A percentile compares a stretch with the other conserved stretches of the same genome.
Conservation (phyloP, 1,140 invertebrate species). For the Parapsyche elsis region DNA sequence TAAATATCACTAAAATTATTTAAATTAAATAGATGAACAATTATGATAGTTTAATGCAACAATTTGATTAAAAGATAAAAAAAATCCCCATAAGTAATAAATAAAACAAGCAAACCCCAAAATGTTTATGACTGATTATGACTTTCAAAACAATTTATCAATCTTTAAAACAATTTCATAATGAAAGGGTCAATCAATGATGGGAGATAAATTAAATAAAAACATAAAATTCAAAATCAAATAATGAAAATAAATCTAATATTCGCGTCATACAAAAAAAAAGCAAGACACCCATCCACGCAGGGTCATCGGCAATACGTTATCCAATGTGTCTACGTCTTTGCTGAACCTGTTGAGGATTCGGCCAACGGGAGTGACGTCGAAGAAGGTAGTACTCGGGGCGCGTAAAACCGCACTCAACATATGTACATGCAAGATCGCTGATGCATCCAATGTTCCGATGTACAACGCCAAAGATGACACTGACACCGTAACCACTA, state of each 20-base stretch:
- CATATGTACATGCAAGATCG: conserved; percentile 73
- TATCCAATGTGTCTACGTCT: conserved; percentile 85
- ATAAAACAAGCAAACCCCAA: too few species aligned
- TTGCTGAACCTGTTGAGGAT: conserved; percentile 88
- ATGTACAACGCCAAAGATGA: conserved; percentile 75
- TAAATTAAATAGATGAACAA: too few species aligned
- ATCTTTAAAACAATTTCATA: background rate
- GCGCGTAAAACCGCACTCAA: conserved; percentile 77
- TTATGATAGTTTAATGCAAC: too few species aligned
- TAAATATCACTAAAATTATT: too few species aligned
- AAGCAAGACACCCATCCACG: conserved; percentile 77
- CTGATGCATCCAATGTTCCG: conserved; percentile 78
- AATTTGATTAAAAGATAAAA: too few species aligned
- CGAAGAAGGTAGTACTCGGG: conserved; percentile 83
- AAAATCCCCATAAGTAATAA: too few species aligned
- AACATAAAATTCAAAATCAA: background rate
- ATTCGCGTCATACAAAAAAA: conserved; percentile 71
- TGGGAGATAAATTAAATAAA: background rate
- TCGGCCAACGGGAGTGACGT: conserved; percentile 86
- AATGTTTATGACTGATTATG: too few species aligned
- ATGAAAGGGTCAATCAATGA: background rate
- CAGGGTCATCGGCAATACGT: conserved; percentile 77
- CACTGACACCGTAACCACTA: conserved; percentile 76
- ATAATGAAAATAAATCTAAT: background rate
- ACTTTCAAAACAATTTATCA: too few species aligned